Percentiles rank a stretch among this genome's conserved stretches.
Conservation (phyloP, 2,888 invertebrate species). For the Nymphalis c-album region DNA sequence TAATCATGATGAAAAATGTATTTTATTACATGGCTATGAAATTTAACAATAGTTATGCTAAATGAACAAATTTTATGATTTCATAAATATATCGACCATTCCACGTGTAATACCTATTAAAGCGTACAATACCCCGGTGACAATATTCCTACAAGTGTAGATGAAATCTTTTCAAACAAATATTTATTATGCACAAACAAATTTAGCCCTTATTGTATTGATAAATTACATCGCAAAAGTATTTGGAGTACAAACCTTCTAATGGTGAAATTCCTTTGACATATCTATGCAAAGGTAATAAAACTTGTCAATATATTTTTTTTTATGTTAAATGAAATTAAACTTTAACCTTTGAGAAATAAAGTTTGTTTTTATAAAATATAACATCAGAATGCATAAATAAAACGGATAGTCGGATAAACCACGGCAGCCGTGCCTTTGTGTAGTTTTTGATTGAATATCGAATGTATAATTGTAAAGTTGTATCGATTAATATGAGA, state of each 20-base stretch:
- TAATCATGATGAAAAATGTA: neutral
- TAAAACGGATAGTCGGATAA: slow-evolving; percentile 19
- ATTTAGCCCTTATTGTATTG: slow-evolving; percentile 6
- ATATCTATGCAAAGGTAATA: slow-evolving; percentile 23
- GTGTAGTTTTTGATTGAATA: slow-evolving; percentile 70
- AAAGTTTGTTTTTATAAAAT: neutral
- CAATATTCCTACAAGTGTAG: slow-evolving; percentile 5
- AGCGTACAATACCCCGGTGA: neutral
- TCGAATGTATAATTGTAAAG: slow-evolving; percentile 72
- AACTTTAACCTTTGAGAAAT: neutral
- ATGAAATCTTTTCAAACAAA: slow-evolving; percentile 15
- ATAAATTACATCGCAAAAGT: slow-evolving; percentile 7
- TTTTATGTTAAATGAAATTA: neutral
- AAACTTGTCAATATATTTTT: slow-evolving; percentile 12
- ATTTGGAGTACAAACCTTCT: slow-evolving; percentile 9
- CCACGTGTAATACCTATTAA: slow-evolving; percentile 6
- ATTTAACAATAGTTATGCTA: neutral
- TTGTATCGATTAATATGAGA: slow-evolving; percentile 34
- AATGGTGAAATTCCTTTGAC: slow-evolving; percentile 25
- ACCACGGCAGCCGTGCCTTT: slow-evolving; percentile 47
- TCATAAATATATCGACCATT: neutral
- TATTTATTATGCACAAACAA: neutral
- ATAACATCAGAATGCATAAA: slow-evolving; percentile 4
- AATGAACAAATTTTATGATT: neutral
- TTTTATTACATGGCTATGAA: neutral